Conservation (phyloP, 2,797 vertebrate species). For the Serranus cabrilla region DNA sequence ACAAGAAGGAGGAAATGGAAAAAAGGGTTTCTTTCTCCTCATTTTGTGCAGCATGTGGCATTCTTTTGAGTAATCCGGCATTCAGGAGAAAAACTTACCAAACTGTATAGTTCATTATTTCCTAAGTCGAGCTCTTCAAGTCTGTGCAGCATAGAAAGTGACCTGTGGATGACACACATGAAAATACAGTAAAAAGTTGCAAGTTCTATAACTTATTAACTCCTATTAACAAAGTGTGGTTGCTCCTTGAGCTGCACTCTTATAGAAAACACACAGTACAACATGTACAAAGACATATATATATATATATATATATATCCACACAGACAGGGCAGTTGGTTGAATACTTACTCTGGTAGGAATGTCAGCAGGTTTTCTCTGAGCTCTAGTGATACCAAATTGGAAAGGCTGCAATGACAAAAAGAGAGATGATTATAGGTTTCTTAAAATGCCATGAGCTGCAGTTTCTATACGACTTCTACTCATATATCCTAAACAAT, state of each 20-base stretch:
- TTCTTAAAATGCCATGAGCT: slow-evolving; percentile 17
- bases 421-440: slow-evolving; percentile 37
- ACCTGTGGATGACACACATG: slow-evolving; percentile 82
- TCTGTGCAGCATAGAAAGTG: slow-evolving; percentile 92
- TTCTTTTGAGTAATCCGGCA: slow-evolving; percentile 14
- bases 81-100: slow-evolving; percentile 86
- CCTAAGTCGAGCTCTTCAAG: slow-evolving; percentile 98
- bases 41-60: neutral
- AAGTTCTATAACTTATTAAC: neutral
- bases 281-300: neutral
- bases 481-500: neutral
- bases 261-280: neutral
- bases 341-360: slow-evolving; percentile 95
- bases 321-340: neutral
- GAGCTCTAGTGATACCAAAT: slow-evolving; percentile 97
- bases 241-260: neutral
- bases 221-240: neutral
- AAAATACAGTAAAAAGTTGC: neutral
- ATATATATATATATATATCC: neutral
- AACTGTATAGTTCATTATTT: slow-evolving; percentile 95
- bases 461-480: neutral
- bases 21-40: slow-evolving; percentile 23
- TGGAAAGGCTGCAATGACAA: slow-evolving; percentile 90
- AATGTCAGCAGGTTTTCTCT: slow-evolving; percentile 97
- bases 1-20: slow-evolving; percentile 53